Percentiles rank a stretch among this genome's conserved stretches.
Evolutionary conservation across 1,140 invertebrate species (phyloP).

Genomic region (Cyclargus thomasi): DNA sequence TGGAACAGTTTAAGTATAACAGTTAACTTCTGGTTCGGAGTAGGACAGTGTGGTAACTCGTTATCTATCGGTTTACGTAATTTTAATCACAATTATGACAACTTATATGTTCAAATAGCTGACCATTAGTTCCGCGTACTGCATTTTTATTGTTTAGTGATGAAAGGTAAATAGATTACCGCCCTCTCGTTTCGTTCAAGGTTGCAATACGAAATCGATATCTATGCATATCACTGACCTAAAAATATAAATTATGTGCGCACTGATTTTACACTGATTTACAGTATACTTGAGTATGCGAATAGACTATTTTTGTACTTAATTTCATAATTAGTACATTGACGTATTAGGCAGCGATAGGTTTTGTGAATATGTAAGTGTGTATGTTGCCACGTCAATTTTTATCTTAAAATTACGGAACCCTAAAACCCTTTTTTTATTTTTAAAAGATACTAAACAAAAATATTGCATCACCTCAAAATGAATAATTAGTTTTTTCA

Average conservation of each 20-base stretch:
- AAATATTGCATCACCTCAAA: no score
- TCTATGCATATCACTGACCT: conserved; percentile 45
- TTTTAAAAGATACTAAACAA: no score
- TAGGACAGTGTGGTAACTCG: conserved; percentile 41
- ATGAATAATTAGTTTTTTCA: no score
- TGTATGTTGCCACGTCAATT: no score
- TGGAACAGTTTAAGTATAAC: conserved; percentile 45
- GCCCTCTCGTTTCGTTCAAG: conserved; percentile 57
- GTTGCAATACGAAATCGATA: conserved; percentile 53
- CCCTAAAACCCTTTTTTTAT: no score
- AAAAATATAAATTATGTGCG: conserved; percentile 24
- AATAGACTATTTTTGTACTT: no score
- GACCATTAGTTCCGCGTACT: conserved; percentile 58
- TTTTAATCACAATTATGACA: conserved; percentile 45
- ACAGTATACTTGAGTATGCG: no score
- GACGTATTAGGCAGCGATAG: no score
- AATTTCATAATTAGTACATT: no score
- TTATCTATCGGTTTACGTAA: conserved; percentile 58
- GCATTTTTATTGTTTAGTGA: conserved; percentile 42
- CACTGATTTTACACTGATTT: not conserved
- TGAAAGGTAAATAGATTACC: conserved; percentile 47
- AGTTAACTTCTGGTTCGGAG: conserved; percentile 41
- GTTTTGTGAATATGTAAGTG: no score
- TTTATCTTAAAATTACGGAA: no score
- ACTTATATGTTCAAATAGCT: conserved; percentile 36